phyloP scores from a whole-genome alignment of 2,113 vertebrate species.

The Mandrillus leucophaeus region DNA sequence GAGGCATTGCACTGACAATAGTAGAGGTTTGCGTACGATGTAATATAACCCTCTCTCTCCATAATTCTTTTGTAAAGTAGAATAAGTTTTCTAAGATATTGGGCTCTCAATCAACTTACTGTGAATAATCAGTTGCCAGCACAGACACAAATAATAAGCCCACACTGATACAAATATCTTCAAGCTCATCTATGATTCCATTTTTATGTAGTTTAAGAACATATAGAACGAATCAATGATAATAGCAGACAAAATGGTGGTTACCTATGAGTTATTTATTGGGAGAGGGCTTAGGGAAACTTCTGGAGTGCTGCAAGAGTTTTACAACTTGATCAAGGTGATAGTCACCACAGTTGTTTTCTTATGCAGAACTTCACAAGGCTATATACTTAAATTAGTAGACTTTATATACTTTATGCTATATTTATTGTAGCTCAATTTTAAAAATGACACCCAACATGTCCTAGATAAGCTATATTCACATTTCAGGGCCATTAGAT shows the following conservation, averaged over 20 bases:
- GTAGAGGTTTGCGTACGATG: background rate
- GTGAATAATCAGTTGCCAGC: background rate
- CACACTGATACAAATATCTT: background rate
- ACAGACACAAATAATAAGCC: background rate
- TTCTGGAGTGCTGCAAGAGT: background rate
- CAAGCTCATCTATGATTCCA: background rate
- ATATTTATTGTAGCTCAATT: background rate
- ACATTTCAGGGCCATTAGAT: background rate
- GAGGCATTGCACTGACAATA: background rate
- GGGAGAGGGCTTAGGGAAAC: background rate
- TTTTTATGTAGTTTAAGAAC: background rate
- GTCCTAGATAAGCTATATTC: background rate
- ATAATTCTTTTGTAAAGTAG: background rate
- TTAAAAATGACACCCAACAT: background rate
- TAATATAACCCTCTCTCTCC: background rate
- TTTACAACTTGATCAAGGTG: background rate
- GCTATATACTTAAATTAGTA: background rate
- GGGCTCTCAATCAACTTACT: background rate
- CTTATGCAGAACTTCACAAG: background rate
- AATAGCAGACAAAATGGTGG: background rate
- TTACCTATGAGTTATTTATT: background rate
- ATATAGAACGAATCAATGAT: background rate
- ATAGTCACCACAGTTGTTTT: background rate
- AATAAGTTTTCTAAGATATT: background rate
- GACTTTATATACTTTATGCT: background rate